Conservation (phyloP, 2,888 invertebrate species). For the Itoplectis maculator region DNA sequence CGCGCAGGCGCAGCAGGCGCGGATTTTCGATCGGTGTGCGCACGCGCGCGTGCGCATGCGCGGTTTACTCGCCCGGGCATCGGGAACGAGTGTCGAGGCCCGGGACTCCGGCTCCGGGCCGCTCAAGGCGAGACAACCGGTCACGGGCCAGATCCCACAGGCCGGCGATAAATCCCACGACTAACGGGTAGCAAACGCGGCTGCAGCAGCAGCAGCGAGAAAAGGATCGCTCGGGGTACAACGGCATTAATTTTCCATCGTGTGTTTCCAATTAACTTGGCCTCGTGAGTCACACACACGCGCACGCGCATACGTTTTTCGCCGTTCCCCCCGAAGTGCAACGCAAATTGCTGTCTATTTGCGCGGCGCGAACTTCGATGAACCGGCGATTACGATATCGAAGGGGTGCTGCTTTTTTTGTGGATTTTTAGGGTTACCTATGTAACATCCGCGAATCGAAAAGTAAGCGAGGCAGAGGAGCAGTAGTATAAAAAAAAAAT, state of each 20-base stretch:
- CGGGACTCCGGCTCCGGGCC: constrained; percentile 36
- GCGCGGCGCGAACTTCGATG: neutral
- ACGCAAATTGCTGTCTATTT: neutral
- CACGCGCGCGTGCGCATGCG: no score
- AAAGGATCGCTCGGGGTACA: constrained; percentile 66
- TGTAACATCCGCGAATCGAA: no score
- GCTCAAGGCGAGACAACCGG: constrained; percentile 70
- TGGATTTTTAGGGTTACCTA: no score
- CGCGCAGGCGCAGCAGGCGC: constrained; percentile 25
- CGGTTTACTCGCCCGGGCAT: constrained; percentile 53
- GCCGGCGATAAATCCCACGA: constrained; percentile 72
- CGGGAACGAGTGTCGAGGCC: constrained; percentile 48
- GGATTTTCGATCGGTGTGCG: constrained; percentile 77
- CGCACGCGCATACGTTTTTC: neutral
- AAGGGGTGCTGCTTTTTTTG: no score
- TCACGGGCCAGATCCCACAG: constrained; percentile 72
- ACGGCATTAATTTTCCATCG: constrained; percentile 64
- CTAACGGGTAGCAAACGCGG: constrained; percentile 71
- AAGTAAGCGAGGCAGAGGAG: no score
- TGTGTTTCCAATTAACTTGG: constrained; percentile 71
- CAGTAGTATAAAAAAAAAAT: no score
- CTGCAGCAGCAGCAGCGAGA: constrained; percentile 34
- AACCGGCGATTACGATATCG: neutral
- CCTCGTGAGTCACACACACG: constrained; percentile 30
- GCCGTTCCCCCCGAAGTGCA: neutral